Base-by-base conservation (phyloP, 53 echinoderm and acorn worm genomes). In the Temnopleurus reevesii region DNA sequence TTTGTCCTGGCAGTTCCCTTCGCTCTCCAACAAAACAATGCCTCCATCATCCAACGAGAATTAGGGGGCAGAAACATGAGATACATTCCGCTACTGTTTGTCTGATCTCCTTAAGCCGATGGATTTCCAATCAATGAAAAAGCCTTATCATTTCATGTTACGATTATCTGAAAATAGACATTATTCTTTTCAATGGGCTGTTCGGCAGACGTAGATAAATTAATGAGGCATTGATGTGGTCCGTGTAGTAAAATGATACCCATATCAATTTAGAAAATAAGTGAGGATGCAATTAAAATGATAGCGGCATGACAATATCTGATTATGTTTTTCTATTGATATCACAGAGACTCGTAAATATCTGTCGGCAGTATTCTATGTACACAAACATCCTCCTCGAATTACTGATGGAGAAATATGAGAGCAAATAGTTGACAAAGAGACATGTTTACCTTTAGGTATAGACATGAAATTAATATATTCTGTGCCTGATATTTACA, bases 41-140 rank as follows among this genome's bases (percentile, higher is more conserved):
- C 5, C 12, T 12, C 45, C 26, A 79, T 12, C 18, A 49, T 49
- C 49, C 46, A 26, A 4, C 15, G 17, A 47, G 49, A 21, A 12
- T 79, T 51, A 29, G 49, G 49, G 49, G 76, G 79, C 47, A 51
- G 79, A 79, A 49, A 79, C 30, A 44, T 15, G 45, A 79, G 79
- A 79, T 79, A 33, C 4, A 24, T 6, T 4, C 79, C 45, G 79
- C 79, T 79, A 79, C 79, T 27, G 79, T 79, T 3, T 29, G 79
- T 46, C 79, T 79, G 49, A 49, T 79, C 79, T 47, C 10, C 5
- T 4, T 79, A 79, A 79, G 79, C 79, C 24, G n/a, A 49, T 25
- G 2, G 49, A 79, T 79, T 79, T 46, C 49, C 79, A 79, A 35
- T 30, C 18, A 28, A 79, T 47, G 51, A 49, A 46, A 79, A 79